Percentiles rank a stretch among this genome's conserved stretches.
These are phyloP conservation scores for Agonum fuliginosum DNA, from an alignment of 2,888 invertebrate species.

Conservation along the genomic window DNA sequence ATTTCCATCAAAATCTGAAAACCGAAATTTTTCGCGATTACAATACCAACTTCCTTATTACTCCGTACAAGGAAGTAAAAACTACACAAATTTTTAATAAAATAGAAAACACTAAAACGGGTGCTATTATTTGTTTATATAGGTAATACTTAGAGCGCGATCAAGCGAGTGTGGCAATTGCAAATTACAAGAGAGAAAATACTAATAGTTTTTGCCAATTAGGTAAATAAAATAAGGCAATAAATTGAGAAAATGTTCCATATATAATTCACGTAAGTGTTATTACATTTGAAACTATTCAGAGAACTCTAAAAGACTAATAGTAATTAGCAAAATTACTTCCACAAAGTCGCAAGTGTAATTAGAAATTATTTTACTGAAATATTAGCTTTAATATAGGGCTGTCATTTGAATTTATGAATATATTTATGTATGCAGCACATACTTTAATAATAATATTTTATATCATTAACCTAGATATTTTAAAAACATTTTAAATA, in stretches of 20 bases:
- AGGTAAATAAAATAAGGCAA: constrained; percentile 22
- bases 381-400: constrained; percentile 38
- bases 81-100: no score
- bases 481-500: constrained; percentile 2
- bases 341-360: constrained; percentile 46
- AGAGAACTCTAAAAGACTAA: constrained; percentile 32
- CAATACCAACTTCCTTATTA: no score
- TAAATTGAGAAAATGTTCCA: constrained; percentile 16
- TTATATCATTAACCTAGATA: constrained; percentile 17
- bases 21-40: no score
- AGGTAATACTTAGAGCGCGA: no score
- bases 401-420: constrained; percentile 14
- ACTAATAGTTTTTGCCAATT: constrained; percentile 14
- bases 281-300: constrained; percentile 52
- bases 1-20: no score
- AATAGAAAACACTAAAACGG: no score
- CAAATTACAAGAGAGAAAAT: no score
- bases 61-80: no score
- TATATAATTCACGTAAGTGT: constrained; percentile 16
- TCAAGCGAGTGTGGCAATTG: no score
- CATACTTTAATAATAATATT: constrained; percentile 8
- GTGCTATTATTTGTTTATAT: no score
- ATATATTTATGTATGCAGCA: constrained; percentile 21
- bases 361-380: constrained; percentile 52
- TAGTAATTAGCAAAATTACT: constrained; percentile 52